phyloP scores from a whole-genome alignment of 2,888 invertebrate species.

The Allolobophora icterica region DNA sequence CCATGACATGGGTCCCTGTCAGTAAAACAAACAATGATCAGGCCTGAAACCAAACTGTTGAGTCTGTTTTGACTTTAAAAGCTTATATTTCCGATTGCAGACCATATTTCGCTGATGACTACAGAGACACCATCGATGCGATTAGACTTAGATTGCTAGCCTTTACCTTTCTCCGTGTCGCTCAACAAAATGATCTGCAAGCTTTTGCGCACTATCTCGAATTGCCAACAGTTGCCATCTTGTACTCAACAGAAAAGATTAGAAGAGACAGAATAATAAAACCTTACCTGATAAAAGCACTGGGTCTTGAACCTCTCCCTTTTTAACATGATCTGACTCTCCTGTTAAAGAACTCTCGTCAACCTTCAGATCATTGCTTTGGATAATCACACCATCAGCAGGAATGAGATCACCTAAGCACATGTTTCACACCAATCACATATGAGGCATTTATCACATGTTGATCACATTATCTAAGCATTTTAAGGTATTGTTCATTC shows the following conservation, averaged over 20 bases:
- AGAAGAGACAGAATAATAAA: background rate
- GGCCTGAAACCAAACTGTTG: background rate
- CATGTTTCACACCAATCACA: background rate
- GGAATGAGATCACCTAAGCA: conserved; percentile 89
- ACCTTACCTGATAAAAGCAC: conserved; percentile 88
- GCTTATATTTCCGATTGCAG: too few relatives aligned
- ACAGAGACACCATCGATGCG: too few relatives aligned
- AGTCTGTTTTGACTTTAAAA: too few relatives aligned
- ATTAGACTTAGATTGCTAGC: too few relatives aligned
- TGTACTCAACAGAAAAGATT: background rate
- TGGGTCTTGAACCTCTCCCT: conserved; percentile 89
- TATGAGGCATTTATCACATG: too few relatives aligned
- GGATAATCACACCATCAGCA: conserved; percentile 94
- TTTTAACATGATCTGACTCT: conserved; percentile 99
- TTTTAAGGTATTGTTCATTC: background rate
- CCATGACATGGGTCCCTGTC: conserved; percentile 94
- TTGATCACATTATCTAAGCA: background rate
- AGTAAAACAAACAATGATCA: background rate
- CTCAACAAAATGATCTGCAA: background rate
- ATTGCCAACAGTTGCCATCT: background rate
- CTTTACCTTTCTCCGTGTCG: too few relatives aligned
- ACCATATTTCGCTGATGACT: too few relatives aligned
- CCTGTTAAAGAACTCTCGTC: conserved; percentile 99
- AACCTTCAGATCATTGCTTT: conserved; percentile 97
- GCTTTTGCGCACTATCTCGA: background rate